These are phyloP conservation scores for Ligdia adustata DNA, from an alignment of 2,888 invertebrate genomes.

Conservation along the genomic window DNA sequence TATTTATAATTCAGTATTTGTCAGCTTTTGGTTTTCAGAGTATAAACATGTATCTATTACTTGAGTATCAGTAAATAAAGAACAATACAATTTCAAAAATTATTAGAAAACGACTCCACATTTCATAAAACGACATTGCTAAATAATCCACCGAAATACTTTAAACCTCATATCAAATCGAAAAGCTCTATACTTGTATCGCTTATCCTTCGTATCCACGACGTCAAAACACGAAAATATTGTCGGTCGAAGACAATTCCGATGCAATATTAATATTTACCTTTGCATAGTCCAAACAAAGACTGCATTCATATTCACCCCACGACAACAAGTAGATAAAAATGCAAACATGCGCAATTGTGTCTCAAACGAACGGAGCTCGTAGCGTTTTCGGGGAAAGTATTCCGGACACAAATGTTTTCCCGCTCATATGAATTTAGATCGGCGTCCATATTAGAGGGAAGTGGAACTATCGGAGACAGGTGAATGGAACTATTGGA, in stretches of 20 bases:
- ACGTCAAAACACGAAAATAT: slow-evolving; percentile 50
- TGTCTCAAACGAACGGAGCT: slow-evolving; percentile 73
- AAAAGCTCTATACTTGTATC: slow-evolving; percentile 21
- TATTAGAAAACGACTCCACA: not conserved
- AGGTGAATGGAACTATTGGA: slow-evolving; percentile 70
- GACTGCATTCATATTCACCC: slow-evolving; percentile 76
- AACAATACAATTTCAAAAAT: too few species aligned
- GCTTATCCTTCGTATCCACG: slow-evolving; percentile 22
- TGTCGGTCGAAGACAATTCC: slow-evolving; percentile 56
- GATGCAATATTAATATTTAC: slow-evolving; percentile 72
- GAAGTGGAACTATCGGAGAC: slow-evolving; percentile 66
- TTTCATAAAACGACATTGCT: not conserved
- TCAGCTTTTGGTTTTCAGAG: too few species aligned
- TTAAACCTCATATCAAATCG: slow-evolving; percentile 21
- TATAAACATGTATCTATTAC: too few species aligned
- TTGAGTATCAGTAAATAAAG: too few species aligned
- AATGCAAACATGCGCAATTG: slow-evolving; percentile 81
- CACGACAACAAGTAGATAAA: slow-evolving; percentile 81
- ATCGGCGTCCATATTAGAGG: slow-evolving; percentile 72
- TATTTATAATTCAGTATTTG: too few species aligned
- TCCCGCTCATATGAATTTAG: slow-evolving; percentile 79
- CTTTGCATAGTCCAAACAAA: slow-evolving; percentile 70
- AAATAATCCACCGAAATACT: slow-evolving; percentile 4
- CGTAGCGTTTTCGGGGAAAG: slow-evolving; percentile 51
- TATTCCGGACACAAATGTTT: slow-evolving; percentile 75